Evolutionary conservation across 2,888 invertebrate genomes (phyloP), one percentile per base, ranked within the genome.

Genomic region (Dascillus cervinus): DNA sequence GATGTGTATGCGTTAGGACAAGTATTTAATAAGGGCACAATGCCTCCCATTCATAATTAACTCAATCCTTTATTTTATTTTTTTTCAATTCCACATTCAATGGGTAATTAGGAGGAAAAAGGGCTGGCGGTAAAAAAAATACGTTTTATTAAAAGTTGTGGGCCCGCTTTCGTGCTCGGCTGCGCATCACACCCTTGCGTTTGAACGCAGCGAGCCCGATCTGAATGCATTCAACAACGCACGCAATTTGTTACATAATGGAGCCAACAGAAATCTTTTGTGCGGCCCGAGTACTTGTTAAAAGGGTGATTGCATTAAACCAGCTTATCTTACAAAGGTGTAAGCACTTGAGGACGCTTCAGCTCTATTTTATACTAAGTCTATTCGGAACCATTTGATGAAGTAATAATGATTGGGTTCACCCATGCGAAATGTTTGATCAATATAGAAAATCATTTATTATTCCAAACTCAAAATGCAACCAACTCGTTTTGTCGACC

Each of bases 191-290:
- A 43, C 50, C 52, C 52, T 44, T 43, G 43, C 44, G 39, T 43
- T 17, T 17, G 5, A 44, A 42, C 40, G 30, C 39, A 38, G 31
- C 38, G 31, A 37, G 41, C 40, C 39, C 43, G 42, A 43, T 53
- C 53, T 52, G 49, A 54, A 55, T 52, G 52, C 55, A 58, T 58
- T 58, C 49, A 49, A 50, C 52, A 50, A 47, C 52, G 48, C 53
- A 52, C 53, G 55, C 60, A 60, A 59, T 60, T 50, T 56, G 59
- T 55, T 57, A 52, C 52, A 60, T 60, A 62, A 62, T 62, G 55
- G 59, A 49, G 47, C 55, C 47, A 55, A 59, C 59, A 58, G 55
- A 58, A 53, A 52, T 48, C 52, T 43, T 56, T 57, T 56, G 52
- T 57, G 44, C 43, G 34, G 28, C 34, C 26, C 34, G 38, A 40